Evolutionary conservation across 1,140 invertebrate genomes (phyloP), one percentile per base, ranked within the genome.

Genomic region (Agraylea sexmaculata): DNA sequence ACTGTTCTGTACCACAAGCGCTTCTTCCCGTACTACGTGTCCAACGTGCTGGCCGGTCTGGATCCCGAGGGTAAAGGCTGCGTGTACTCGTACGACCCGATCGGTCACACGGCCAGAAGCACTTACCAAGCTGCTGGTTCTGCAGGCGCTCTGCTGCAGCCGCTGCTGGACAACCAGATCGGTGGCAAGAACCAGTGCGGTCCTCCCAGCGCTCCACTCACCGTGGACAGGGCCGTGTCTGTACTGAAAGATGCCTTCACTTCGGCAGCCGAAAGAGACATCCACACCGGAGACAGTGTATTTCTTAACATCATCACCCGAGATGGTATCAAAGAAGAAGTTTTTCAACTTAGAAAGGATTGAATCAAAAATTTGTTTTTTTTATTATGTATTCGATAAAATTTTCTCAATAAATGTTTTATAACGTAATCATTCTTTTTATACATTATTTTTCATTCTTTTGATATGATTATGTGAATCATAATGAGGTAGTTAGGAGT

Each of bases 11-110:
- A 99, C 58, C 85, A 92, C 53, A 90, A 91, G 51, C 74, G 96
- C 45, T 99, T 99, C 60, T 99, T 99, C 62, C 96, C 96, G 1
- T 99, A 97, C 58, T 99, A 99, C 59, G 83, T 96, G 7, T 86
- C 85, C 20, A 97, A 95, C 58, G 79, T 99, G 20, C 63, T 99
- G 36, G 93, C 88, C 47, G 96, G 96, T 0, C 56, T 89, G 12
- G 83, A 88, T 60, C 68, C 70, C 51, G 72, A 86, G 53, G 92
- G 92, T n/a, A 85, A 88, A 58, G 94, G 94, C 2, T 83, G 80
- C 53, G 82, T 98, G 2, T 98, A 83, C 66, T 88, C 84, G 54
- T 99, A 96, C 61, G 94, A 99, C 66, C 93, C 94, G 1, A 85
- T 99, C 47, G 96, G 96, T 3, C 88, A 94, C 51, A 87, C 80